Evolutionary conservation across 2,113 vertebrate genomes (phyloP), one percentile per base, ranked within the genome.

Genomic region (Tupaia tana): DNA sequence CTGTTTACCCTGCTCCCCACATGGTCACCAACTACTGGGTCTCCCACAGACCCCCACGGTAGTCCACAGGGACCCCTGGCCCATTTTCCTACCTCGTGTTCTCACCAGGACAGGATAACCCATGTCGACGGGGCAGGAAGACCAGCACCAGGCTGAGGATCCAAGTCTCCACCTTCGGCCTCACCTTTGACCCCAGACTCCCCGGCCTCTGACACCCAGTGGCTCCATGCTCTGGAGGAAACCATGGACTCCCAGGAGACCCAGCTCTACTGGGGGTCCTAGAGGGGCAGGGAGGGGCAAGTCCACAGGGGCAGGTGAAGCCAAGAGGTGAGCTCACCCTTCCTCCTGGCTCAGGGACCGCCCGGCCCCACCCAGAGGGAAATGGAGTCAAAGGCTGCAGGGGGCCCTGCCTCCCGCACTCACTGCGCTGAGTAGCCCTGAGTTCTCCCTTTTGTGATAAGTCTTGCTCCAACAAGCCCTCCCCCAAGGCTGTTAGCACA

Each of bases 121-220:
- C 8, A 27, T 27, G 27, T 34, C 15, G 4, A 29, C 52, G 2
- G 11, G 3, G 20, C 61, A 59, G n/a, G 75, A 54, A 7, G 9
- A 4, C 54, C 20, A 18, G 56, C 86, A 12, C 12, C 73, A 14
- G 9, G 22, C 27, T 8, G 31, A 54, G 52, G 66, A 43, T 58
- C 24, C 29, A 24, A 24, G 4, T 31, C n/a, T 0, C 0, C 52
- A 63, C 43, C 29, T 54, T 54, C 6, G 7, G 18, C 24, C 10
- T 58, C 29, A 7, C 24, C 22, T 14, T 20, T 19, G 43, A 22
- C 2, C 2, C 19, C 16, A 43, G 67, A 8, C 2, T 7, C 20
- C 22, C 52, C 22, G 7, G 3, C 29, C 10, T 7, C 18, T 0
- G 0, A 43, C 25, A 0, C n/a, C 31, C 58, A 9, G 54, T 3